Percentiles rank a stretch among this genome's conserved stretches.
Conservation (phyloP, 2,797 vertebrate species). For the Micrastur ruficollis region DNA sequence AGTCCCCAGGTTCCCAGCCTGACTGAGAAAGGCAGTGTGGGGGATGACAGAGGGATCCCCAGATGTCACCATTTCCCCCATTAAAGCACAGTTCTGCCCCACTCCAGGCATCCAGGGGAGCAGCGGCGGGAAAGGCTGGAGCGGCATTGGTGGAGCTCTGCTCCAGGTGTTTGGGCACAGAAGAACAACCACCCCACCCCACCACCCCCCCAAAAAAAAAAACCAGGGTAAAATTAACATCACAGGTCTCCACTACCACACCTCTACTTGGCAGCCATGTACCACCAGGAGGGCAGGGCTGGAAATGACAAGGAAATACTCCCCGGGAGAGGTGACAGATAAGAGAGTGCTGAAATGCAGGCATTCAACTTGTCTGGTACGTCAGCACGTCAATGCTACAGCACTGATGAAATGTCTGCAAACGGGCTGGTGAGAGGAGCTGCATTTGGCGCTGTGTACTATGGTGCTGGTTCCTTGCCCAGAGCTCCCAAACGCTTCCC, state of each 20-base stretch:
- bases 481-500: not conserved
- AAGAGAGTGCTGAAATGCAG: conserved; percentile 31
- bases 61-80: not conserved
- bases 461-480: not conserved
- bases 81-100: not conserved
- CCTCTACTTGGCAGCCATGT: not conserved
- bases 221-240: not conserved
- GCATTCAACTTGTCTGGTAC: conserved; percentile 15
- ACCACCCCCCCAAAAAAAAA: no score
- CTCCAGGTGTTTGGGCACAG: not conserved
- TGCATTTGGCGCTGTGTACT: not conserved
- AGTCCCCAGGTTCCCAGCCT: not conserved
- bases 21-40: not conserved
- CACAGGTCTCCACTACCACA: not conserved
- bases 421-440: not conserved
- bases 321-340: not conserved
- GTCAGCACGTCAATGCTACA: not conserved
- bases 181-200: not conserved
- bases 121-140: not conserved
- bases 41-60: not conserved
- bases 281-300: not conserved
- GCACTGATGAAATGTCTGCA: not conserved
- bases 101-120: not conserved
- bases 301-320: not conserved
- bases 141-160: not conserved